Conservation (phyloP, 2,797 vertebrate species). For the Apogon hyalosoma region DNA sequence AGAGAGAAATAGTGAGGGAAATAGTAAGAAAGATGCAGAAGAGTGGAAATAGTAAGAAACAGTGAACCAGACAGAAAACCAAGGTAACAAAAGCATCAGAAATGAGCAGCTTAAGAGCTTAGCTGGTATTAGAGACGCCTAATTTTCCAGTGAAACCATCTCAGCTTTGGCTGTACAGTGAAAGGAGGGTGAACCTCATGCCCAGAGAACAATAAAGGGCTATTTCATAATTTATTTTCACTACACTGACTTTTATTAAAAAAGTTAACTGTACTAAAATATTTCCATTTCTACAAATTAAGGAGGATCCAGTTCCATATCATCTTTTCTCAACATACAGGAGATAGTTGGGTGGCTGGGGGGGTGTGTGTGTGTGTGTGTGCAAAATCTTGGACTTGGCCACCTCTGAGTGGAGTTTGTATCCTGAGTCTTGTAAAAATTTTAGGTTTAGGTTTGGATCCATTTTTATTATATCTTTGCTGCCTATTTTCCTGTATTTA, state of each 20-base stretch:
- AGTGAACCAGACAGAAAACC: constrained; percentile 45
- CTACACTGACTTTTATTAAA: constrained; percentile 17
- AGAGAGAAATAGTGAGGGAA: neutral
- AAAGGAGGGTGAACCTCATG: constrained; percentile 41
- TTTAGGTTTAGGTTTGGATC: too few relatives aligned
- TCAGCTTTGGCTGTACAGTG: constrained; percentile 33
- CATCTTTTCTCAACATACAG: too few relatives aligned
- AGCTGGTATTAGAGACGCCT: constrained; percentile 71
- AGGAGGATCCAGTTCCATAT: too few relatives aligned
- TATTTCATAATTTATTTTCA: constrained; percentile 61
- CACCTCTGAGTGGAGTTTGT: too few relatives aligned
- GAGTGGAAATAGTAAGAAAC: neutral
- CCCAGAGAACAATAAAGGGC: constrained; percentile 46
- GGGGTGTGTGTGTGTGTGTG: too few relatives aligned
- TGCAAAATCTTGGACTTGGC: too few relatives aligned
- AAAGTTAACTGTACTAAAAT: too few relatives aligned
- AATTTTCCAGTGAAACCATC: constrained; percentile 76
- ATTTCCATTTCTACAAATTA: too few relatives aligned
- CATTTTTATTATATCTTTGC: too few relatives aligned
- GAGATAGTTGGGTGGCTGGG: too few relatives aligned
- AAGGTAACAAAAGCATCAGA: constrained; percentile 75
- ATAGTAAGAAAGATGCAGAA: constrained; percentile 28
- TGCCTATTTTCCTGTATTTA: too few relatives aligned
- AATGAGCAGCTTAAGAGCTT: constrained; percentile 84
- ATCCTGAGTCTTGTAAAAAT: too few relatives aligned